phyloP scores from a whole-genome alignment of 2,797 vertebrate genomes.

The Falco peregrinus region DNA sequence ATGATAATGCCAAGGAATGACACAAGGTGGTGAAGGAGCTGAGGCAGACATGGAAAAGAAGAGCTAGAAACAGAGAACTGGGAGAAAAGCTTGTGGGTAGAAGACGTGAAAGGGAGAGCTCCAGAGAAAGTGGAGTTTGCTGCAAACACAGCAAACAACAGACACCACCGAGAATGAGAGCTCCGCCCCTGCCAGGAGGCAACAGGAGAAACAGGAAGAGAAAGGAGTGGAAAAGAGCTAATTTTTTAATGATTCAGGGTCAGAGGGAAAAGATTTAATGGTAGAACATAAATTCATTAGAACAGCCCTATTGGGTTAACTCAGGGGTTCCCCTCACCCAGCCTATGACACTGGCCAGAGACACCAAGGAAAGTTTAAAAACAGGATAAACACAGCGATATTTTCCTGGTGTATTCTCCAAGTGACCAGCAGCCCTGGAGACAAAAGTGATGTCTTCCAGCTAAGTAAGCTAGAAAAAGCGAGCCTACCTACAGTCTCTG shows the following conservation, averaged over 20 bases:
- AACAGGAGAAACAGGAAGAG: background rate
- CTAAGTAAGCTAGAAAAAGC: background rate
- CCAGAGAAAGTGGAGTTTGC: background rate
- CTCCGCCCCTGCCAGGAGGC: background rate
- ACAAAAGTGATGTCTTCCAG: background rate
- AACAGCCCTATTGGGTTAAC: background rate
- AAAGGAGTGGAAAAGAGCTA: background rate
- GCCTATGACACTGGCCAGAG: background rate
- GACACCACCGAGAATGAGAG: background rate
- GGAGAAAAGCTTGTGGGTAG: background rate
- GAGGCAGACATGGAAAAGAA: background rate
- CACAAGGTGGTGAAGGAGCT: background rate
- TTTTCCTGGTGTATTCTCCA: background rate
- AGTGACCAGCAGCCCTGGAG: background rate
- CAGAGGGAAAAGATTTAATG: background rate
- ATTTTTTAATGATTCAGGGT: background rate
- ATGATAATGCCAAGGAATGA: background rate
- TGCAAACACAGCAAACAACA: fast-evolving
- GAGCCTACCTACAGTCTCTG: background rate
- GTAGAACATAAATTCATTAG: background rate
- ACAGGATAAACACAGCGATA: no score
- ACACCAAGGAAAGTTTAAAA: background rate
- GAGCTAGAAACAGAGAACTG: background rate
- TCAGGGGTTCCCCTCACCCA: background rate
- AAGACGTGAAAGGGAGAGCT: background rate